Evolutionary conservation across 2,113 vertebrate species (phyloP).

Genomic region (Lagopus muta): DNA sequence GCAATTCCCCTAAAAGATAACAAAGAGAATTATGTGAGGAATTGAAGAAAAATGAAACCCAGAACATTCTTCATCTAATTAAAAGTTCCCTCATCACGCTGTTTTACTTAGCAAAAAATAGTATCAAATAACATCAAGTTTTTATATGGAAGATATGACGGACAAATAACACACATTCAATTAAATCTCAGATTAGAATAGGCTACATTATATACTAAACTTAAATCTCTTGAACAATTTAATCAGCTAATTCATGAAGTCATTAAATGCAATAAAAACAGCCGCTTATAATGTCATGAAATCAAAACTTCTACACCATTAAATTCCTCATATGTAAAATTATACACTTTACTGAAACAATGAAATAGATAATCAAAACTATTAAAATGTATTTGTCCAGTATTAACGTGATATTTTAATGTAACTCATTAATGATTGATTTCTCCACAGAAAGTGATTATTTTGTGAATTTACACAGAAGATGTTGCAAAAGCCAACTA

Average conservation of each 20-base stretch:
- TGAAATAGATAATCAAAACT: not conserved
- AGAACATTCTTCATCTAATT: not conserved
- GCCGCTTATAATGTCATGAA: not conserved
- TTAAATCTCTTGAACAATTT: not conserved
- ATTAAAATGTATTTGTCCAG: not conserved
- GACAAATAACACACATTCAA: not conserved
- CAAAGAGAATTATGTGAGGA: not conserved
- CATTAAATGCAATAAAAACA: not conserved
- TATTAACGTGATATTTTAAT: not conserved
- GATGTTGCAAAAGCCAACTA: not conserved
- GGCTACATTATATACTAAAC: not conserved
- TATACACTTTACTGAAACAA: not conserved
- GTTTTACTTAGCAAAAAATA: conserved; percentile 15
- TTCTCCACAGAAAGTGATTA: not conserved
- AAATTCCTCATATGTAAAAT: not conserved
- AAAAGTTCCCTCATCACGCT: not conserved
- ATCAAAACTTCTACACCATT: not conserved
- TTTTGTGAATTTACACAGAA: not conserved
- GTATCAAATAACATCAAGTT: not conserved
- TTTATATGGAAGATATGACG: not conserved
- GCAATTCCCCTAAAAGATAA: not conserved
- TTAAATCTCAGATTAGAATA: not conserved
- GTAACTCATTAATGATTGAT: not conserved
- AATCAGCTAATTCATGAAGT: conserved; percentile 1
- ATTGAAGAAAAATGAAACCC: not conserved